Percentiles rank a stretch among this genome's conserved stretches.
phyloP scores from a whole-genome alignment of 2,797 vertebrate species.

The Sebastes melanostomus region DNA sequence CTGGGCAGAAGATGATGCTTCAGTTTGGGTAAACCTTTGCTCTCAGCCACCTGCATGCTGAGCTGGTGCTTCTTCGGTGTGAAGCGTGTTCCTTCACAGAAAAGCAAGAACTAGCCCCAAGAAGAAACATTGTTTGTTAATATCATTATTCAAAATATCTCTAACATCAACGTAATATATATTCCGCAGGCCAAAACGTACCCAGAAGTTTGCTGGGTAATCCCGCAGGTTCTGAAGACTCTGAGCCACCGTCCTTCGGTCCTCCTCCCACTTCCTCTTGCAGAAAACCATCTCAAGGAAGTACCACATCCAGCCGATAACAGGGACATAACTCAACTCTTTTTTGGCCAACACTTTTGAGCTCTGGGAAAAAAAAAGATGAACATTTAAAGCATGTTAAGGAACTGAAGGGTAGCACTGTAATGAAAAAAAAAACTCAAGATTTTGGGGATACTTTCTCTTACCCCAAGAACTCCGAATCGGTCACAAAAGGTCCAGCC shows the following conservation, averaged over 20 bases:
- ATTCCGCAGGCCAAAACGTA: conserved; percentile 54
- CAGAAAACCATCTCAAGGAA: conserved; percentile 98
- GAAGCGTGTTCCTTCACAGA: conserved; percentile 96
- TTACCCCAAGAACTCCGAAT: conserved; percentile 95
- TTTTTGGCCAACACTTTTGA: conserved; percentile 97
- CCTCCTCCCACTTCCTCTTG: conserved; percentile 96
- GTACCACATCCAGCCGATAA: conserved; percentile 99
- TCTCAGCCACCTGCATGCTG: conserved; percentile 96
- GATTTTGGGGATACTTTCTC: conserved; percentile 37
- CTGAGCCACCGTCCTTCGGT: conserved; percentile 85
- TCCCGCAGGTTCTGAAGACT: conserved; percentile 89
- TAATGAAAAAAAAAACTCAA: neutral
- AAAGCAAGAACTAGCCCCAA: conserved; percentile 89
- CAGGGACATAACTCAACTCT: conserved; percentile 90
- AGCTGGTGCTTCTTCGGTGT: conserved; percentile 93
- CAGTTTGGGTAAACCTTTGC: conserved; percentile 93
- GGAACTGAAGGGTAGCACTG: neutral
- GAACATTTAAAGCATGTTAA: neutral
- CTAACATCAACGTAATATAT: neutral
- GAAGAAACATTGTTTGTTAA: neutral
- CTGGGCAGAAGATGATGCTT: conserved; percentile 96
- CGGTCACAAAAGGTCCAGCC: conserved; percentile 96
- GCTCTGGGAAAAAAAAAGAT: conserved; percentile 81
- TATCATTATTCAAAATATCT: neutral
- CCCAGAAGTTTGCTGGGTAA: conserved; percentile 94